Evolutionary conservation across 2,888 invertebrate species (phyloP).

Genomic region (Heliconius cydno): DNA sequence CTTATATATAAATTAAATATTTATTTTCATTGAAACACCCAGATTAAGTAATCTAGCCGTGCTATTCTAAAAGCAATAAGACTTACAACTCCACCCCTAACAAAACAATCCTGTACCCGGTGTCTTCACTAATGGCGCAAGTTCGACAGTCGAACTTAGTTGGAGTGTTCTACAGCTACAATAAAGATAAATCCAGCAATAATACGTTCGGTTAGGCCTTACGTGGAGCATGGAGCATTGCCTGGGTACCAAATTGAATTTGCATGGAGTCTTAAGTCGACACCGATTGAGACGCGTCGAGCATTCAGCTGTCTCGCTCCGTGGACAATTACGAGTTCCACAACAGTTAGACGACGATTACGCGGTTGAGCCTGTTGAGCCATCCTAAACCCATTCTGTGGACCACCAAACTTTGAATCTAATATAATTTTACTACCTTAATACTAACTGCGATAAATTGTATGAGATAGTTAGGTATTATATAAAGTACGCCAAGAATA

Average conservation of each 20-base stretch:
- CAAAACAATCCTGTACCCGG: constrained; percentile 83
- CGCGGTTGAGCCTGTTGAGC: constrained; percentile 62
- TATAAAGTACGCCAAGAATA: background rate
- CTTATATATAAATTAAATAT: background rate
- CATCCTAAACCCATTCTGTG: constrained; percentile 45
- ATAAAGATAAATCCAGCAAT: constrained; percentile 84
- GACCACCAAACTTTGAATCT: constrained; percentile 39
- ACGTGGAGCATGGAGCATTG: constrained; percentile 67
- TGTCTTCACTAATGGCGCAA: constrained; percentile 83
- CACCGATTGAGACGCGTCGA: constrained; percentile 70
- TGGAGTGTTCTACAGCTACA: constrained; percentile 81
- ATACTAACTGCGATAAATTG: background rate
- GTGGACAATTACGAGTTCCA: constrained; percentile 74
- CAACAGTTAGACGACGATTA: constrained; percentile 68
- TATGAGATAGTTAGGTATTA: background rate
- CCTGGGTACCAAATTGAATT: constrained; percentile 82
- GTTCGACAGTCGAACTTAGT: constrained; percentile 83
- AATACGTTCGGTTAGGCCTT: constrained; percentile 82
- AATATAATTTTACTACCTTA: constrained; percentile 43
- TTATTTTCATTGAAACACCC: constrained; percentile 55
- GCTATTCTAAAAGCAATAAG: constrained; percentile 80
- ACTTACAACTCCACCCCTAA: constrained; percentile 81
- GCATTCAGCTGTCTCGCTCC: constrained; percentile 65
- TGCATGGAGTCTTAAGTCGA: constrained; percentile 82
- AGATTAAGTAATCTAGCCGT: constrained; percentile 80